These are phyloP conservation scores for Silurus aristotelis DNA, from an alignment of 2,797 vertebrate genomes.

Conservation along the genomic window DNA sequence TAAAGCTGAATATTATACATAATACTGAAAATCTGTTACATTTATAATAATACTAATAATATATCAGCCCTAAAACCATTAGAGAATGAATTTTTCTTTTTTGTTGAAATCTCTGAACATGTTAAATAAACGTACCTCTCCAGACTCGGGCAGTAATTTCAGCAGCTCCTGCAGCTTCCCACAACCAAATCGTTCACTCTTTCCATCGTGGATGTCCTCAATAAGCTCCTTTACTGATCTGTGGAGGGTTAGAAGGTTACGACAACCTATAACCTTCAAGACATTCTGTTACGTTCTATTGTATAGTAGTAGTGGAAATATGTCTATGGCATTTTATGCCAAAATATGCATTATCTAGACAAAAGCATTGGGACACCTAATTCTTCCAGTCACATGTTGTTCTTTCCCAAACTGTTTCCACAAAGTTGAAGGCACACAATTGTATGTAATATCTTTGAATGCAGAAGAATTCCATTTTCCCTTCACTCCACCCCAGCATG, in stretches of 20 bases:
- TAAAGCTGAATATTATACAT: no score
- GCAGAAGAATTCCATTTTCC: no score
- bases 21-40: no score
- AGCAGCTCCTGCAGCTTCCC: slow-evolving; percentile 78
- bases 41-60: neutral
- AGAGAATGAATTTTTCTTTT: neutral
- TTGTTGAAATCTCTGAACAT: neutral
- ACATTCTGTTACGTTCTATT: no score
- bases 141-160: slow-evolving; percentile 78
- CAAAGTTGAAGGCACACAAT: no score
- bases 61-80: neutral
- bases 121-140: slow-evolving; percentile 68
- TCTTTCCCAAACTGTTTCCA: no score
- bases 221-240: slow-evolving; percentile 76
- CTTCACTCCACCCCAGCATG: no score
- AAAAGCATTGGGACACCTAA: no score
- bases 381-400: no score
- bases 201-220: slow-evolving; percentile 71
- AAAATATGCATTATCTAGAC: neutral
- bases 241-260: slow-evolving; percentile 1
- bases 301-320: neutral
- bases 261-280: no score
- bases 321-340: neutral
- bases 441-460: no score
- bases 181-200: slow-evolving; percentile 64